phyloP scores from a whole-genome alignment of 2,888 invertebrate species.

The Ptilodon capucinus region DNA sequence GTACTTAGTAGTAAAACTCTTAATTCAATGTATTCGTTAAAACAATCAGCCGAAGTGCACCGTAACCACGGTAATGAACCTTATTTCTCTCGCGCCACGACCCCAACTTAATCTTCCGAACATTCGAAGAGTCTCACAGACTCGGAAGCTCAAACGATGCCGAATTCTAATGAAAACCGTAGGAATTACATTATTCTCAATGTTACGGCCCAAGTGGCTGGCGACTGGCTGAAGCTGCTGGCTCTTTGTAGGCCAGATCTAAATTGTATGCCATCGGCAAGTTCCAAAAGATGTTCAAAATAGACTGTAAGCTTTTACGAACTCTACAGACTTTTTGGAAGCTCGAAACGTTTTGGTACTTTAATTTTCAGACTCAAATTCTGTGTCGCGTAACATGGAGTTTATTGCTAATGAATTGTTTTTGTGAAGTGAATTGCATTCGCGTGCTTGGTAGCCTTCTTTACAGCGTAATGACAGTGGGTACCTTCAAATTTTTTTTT shows the following conservation, averaged over 20 bases:
- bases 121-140: neutral
- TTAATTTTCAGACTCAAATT: constrained; percentile 6
- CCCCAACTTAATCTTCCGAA: neutral
- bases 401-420: neutral
- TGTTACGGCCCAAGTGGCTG: neutral
- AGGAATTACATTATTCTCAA: neutral
- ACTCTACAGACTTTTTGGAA: constrained; percentile 1
- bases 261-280: constrained; percentile 7
- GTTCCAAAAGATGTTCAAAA: constrained; percentile 31
- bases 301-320: constrained; percentile 8
- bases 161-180: neutral
- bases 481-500: no score
- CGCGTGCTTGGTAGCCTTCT: no score
- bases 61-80: neutral
- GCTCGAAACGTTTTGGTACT: constrained; percentile 3
- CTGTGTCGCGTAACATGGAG: neutral
- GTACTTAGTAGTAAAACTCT: no score
- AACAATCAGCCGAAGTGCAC: neutral
- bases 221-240: neutral
- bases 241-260: neutral
- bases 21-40: neutral
- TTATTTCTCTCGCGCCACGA: neutral
- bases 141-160: neutral
- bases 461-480: no score
- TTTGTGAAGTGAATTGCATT: neutral